phyloP scores from a whole-genome alignment of 2,113 vertebrate genomes.

The Tenebrosternarchus preto region DNA sequence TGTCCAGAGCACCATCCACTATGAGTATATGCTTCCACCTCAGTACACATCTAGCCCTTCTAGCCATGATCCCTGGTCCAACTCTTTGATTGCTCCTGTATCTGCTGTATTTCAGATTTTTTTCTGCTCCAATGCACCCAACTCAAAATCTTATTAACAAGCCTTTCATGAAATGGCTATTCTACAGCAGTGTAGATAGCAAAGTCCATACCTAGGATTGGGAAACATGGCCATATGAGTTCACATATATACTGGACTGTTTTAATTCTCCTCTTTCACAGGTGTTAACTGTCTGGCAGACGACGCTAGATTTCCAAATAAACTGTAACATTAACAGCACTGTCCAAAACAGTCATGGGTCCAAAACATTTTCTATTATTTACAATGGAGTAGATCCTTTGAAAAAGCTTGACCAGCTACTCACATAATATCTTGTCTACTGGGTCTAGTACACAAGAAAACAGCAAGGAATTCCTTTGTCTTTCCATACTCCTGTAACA shows the following conservation, averaged over 20 bases:
- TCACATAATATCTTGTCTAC: neutral
- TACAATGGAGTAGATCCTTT: neutral
- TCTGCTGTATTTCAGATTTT: too few relatives aligned
- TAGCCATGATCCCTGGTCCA: neutral
- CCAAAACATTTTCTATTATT: neutral
- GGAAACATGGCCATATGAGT: too few relatives aligned
- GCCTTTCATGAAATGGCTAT: neutral
- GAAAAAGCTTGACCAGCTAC: neutral
- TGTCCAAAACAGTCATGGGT: neutral
- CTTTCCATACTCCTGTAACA: too few relatives aligned
- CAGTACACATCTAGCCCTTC: too few relatives aligned
- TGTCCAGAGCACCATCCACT: neutral
- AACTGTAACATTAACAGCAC: neutral
- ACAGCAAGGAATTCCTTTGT: too few relatives aligned
- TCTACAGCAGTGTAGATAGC: neutral
- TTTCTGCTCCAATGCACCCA: too few relatives aligned
- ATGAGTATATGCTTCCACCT: too few relatives aligned
- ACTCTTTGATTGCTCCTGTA: neutral
- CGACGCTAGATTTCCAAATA: neutral
- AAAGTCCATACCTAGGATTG: neutral
- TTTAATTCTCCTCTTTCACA: neutral
- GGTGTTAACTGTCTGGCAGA: neutral
- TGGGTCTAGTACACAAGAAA: neutral
- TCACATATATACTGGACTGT: neutral
- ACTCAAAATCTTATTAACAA: neutral